A percentile compares a stretch with the other conserved stretches of the same genome.
These are phyloP conservation scores for Danaus plexippus DNA, from an alignment of 1,140 invertebrate genomes.

Conservation along the genomic window DNA sequence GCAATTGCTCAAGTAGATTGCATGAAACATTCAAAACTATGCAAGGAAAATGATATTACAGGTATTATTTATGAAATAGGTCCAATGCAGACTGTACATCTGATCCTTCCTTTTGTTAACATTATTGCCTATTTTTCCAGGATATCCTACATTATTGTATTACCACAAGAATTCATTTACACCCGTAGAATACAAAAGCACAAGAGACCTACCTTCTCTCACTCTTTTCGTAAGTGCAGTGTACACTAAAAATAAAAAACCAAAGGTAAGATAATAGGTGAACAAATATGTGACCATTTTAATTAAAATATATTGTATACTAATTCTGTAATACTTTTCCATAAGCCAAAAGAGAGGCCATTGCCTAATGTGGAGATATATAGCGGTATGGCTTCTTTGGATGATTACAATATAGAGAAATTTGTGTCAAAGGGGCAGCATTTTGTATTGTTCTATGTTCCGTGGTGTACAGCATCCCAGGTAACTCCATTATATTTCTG, in stretches of 20 bases:
- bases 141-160: conserved; percentile 57
- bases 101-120: conserved; percentile 4
- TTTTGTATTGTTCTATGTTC: conserved; percentile 62
- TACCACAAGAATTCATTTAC: conserved; percentile 56
- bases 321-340: too few species aligned
- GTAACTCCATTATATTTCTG: conserved; percentile 22
- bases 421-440: conserved; percentile 58
- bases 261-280: conserved; percentile 50
- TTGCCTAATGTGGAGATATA: conserved; percentile 42
- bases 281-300: conserved; percentile 1
- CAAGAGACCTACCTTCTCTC: conserved; percentile 54
- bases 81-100: conserved; percentile 3
- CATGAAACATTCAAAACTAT: conserved; percentile 48
- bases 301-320: too few species aligned
- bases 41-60: conserved; percentile 61
- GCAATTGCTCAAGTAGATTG: conserved; percentile 65
- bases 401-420: conserved; percentile 62
- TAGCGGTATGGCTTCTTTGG: conserved; percentile 52
- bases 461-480: conserved; percentile 61
- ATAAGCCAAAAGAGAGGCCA: too few species aligned
- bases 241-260: conserved; percentile 35
- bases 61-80: conserved; percentile 28
- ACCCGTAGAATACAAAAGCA: conserved; percentile 56
- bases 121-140: conserved; percentile 22
- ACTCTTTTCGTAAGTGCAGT: conserved; percentile 59